Evolutionary conservation across 2,797 vertebrate species (phyloP).

Genomic region (Uromys caudimaculatus): DNA sequence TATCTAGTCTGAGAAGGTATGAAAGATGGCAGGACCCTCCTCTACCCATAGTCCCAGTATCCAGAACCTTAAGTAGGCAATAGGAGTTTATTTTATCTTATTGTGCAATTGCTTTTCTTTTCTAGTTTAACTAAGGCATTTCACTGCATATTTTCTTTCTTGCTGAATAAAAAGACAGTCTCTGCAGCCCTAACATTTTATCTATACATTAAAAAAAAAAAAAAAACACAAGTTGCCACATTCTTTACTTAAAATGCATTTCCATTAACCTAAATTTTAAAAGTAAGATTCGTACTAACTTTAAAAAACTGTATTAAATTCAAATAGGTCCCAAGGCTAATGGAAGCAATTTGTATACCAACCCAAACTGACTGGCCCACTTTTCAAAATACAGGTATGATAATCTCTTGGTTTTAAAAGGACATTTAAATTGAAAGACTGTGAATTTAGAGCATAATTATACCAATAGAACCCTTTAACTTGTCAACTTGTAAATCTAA

Average conservation of each 20-base stretch:
- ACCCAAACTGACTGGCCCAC: conserved; percentile 91
- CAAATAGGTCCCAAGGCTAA: conserved; percentile 92
- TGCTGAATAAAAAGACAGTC: conserved; percentile 78
- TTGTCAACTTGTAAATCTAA: conserved; percentile 94
- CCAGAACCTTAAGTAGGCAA: neutral
- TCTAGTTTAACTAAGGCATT: conserved; percentile 62
- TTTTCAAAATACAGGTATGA: conserved; percentile 92
- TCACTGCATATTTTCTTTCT: conserved; percentile 64
- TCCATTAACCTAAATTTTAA: conserved; percentile 90
- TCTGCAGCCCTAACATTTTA: conserved; percentile 85
- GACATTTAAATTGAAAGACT: conserved; percentile 94
- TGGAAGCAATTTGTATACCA: conserved; percentile 92
- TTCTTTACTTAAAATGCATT: conserved; percentile 88
- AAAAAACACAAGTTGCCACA: conserved; percentile 86
- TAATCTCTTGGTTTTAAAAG: conserved; percentile 92
- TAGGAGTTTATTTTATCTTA: neutral
- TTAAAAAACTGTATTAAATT: conserved; percentile 90
- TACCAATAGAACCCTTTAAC: conserved; percentile 93
- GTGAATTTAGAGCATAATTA: conserved; percentile 94
- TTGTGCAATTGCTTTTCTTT: neutral
- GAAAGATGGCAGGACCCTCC: neutral
- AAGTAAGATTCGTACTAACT: conserved; percentile 89
- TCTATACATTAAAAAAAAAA: conserved; percentile 83
- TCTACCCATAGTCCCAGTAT: neutral
- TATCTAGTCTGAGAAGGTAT: neutral